Base-by-base conservation (phyloP, 2,888 invertebrate species). In the Scaptomyza tumidula region DNA sequence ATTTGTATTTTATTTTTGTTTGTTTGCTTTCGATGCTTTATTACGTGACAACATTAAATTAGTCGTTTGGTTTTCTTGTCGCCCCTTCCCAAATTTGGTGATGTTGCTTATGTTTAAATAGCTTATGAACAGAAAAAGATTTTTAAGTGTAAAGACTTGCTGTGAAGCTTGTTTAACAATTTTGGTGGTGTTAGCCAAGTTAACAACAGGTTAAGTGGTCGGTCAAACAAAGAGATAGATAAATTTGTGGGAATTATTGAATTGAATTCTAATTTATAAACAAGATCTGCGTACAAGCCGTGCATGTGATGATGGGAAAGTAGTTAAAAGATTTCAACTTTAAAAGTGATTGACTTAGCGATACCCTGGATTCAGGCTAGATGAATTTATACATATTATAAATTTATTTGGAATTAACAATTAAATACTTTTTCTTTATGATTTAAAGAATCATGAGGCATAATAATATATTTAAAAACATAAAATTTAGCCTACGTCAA, bases 31-130 rank as follows among this genome's bases (percentile, higher is more conserved):
- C 64, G 70, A 72, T 81, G 69, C 77, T 84, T 84, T 86, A 84
- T 86, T 85, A 85, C 85, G 85, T 85, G 85, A 85, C 87, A 81
- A 75, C 78, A 78, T 78, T 84, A 74, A 83, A 73, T 86, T 81
- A 75, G 85, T 75, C 79, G 84, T 65, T 76, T 72, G 55, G 48
- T 50, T 68, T 53, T 56, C 49, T 64, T 64, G 62, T 46, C 45
- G 53, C 29, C 6, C 29, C 6, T 10, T 10, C 27, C 53, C 43
- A 16, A 48, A 35, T 35, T 11, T 2, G n/a, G 27, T n/a, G 11
- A 19, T 10, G 11, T 13, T 16, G 41, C 41, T 16, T 31, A 10
- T 7, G 31, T 14, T 9, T 16, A 33, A 19, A 24, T 33, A 16
- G 35, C 41, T 16, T 35, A 52, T 13, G 29, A 56, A 27, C 27